Base-by-base conservation (phyloP, 2,888 invertebrate species). In the Drosophila atripex region DNA sequence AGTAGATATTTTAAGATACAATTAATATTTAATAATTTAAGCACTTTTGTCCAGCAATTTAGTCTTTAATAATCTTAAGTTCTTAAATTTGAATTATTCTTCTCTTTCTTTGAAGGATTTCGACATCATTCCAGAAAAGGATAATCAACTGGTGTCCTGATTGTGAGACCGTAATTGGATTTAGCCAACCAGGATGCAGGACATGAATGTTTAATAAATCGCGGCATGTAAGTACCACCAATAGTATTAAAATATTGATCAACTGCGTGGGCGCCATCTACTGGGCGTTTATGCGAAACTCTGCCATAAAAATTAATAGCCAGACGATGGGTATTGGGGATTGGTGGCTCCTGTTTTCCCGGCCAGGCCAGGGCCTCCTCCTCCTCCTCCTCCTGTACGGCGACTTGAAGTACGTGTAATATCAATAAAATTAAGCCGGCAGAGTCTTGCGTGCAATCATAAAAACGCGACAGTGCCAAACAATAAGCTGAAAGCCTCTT, bases 401-500 rank as follows among this genome's bases (percentile, higher is more conserved):
- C 60, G 80, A 65, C 68, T 39, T 70, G 73, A 80, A 86, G 85
- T 87, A 73, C 63, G 86, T 78, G 88, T 76, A 87, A 80, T 80
- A 87, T 80, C 86, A 80, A 80, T 80, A 85, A 80, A 87, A 80
- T 87, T 76, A 87, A 80, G 88, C 80, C 71, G 71, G 56, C 30
- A 45, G 41, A 49, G 69, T 30, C 52, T 58, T 57, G 66, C 66
- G 61, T 68, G 76, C 75, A 85, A 87, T 78, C 85, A 80, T 73
- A 80, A 85, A 71, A 82, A 82, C 68, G 73, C 75, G 61, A 71
- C 74, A 80, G 86, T 69, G 73, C 53, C 88, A 86, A 82, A 82
- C 86, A 82, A 88, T 88, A 82, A 88, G 88, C 83, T 82, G 88
- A 87, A 82, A 82, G 80, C 88, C 79, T 87, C 83, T 87, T 82